Evolutionary conservation across 2,113 vertebrate genomes (phyloP), one percentile per base, ranked within the genome.

Genomic region (Melanostigma gelatinosum): DNA sequence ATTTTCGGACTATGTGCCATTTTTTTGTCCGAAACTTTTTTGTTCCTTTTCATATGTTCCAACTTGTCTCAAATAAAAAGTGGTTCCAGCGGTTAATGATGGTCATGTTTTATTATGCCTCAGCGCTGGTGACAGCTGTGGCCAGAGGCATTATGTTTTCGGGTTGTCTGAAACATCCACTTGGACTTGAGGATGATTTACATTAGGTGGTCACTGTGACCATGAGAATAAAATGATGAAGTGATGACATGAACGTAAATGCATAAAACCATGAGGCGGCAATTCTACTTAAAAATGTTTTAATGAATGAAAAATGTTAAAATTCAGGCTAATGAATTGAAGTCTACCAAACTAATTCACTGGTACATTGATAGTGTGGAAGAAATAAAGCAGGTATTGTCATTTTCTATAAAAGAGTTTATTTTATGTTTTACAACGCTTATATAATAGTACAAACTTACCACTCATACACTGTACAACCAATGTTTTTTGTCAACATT

Each of bases 381-480:
- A 48, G 64, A n/a, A 58, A 57, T 9, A 27, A 42, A 75, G 16
- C n/a, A 9, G 12, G 18, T 1, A 22, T 68, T 3, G 29, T 61
- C 7, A 48, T 32, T 86, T 79, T 58, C 69, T 80, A 87, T 16
- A 86, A 80, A 87, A 73, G 16, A 11, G 34, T 67, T 85, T 69
- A 50, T 80, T 85, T 63, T 18, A 36, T 74, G 36, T 77, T 74
- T 24, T n/a, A 81, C 40, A 74, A 74, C 16, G 55, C 66, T 48
- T 34, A 34, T 73, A 54, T 22, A 42, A 63, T 77, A 74, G 62
- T 62, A 87, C 62, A 88, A 80, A 86, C 24, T 29, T 60, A 57
- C 71, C 67, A 74, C 69, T 78, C 65, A 50, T 34, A 71, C 52
- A 82, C 67, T 79, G 71, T 84, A 85, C 86, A 87, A 65, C 75